Percentiles rank a stretch among this genome's conserved stretches.
These are phyloP conservation scores for Phyllopteryx taeniolatus DNA, from an alignment of 2,113 vertebrate genomes.

Conservation along the genomic window DNA sequence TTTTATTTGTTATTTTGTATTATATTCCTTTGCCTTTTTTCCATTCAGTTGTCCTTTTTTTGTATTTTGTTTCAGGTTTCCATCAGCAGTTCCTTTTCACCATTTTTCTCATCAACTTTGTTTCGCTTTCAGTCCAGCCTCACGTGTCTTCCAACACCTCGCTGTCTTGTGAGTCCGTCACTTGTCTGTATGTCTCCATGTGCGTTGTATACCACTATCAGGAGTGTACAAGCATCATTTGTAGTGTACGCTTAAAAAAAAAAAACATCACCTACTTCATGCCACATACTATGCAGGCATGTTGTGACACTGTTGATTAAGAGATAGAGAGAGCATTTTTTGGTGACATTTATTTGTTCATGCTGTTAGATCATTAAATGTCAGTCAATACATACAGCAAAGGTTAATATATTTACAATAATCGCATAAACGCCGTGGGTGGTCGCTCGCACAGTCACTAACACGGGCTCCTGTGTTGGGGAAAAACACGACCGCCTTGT, in stretches of 20 bases:
- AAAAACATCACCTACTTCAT: slow-evolving; percentile 17
- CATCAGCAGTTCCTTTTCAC: slow-evolving; percentile 7
- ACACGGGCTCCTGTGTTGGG: slow-evolving; percentile 30
- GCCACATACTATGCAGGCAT: slow-evolving; percentile 60
- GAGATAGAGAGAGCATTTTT: slow-evolving; percentile 19
- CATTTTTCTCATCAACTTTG: slow-evolving; percentile 6
- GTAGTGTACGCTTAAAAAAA: slow-evolving; percentile 18
- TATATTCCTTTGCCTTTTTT: slow-evolving; percentile 2
- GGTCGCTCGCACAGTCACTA: slow-evolving; percentile 12
- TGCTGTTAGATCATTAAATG: slow-evolving; percentile 11
- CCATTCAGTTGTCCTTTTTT: slow-evolving; percentile 2
- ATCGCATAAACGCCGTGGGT: slow-evolving; percentile 23
- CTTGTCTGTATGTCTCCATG: slow-evolving; percentile 35
- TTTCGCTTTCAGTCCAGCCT: slow-evolving; percentile 53
- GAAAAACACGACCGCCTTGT: slow-evolving; percentile 35
- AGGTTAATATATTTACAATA: slow-evolving; percentile 39
- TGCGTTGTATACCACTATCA: slow-evolving; percentile 34
- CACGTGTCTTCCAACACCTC: slow-evolving; percentile 83
- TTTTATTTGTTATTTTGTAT: slow-evolving; percentile 22
- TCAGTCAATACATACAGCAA: slow-evolving; percentile 31
- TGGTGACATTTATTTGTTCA: slow-evolving; percentile 13
- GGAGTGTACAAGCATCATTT: slow-evolving; percentile 24
- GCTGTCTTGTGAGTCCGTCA: slow-evolving; percentile 52
- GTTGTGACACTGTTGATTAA: slow-evolving; percentile 37
- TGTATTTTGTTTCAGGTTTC: background rate